Percentiles rank a stretch among this genome's conserved stretches.
Evolutionary conservation across 1,140 invertebrate species (phyloP).

Genomic region (Gryon sp.): DNA sequence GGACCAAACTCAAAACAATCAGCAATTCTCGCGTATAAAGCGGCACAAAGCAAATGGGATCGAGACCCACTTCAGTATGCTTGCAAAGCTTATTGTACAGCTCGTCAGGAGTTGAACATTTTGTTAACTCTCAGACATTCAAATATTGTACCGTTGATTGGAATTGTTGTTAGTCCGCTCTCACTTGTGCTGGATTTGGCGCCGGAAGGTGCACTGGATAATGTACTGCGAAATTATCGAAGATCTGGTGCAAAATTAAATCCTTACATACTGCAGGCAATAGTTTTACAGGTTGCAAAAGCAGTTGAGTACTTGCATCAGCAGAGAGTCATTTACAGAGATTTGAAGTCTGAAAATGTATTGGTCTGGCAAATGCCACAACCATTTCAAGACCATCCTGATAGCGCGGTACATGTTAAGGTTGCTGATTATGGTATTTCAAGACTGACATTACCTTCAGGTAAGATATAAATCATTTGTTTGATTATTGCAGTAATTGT

Average conservation of each 20-base stretch:
- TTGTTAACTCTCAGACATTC: conserved; percentile 90
- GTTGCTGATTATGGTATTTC: conserved; percentile 98
- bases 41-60: conserved; percentile 93
- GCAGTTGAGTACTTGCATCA: conserved; percentile 98
- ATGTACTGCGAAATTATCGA: conserved; percentile 89
- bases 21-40: conserved; percentile 89
- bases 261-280: conserved; percentile 89
- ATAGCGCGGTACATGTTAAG: conserved; percentile 90
- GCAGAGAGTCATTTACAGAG: conserved; percentile 95
- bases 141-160: conserved; percentile 95
- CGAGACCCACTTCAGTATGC: conserved; percentile 93
- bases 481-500: not conserved
- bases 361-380: conserved; percentile 96
- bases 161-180: conserved; percentile 92
- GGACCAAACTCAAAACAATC: conserved; percentile 87
- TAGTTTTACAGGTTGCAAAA: conserved; percentile 94
- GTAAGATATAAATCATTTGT: conserved; percentile 67
- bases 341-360: conserved; percentile 99
- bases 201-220: conserved; percentile 93
- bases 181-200: conserved; percentile 94
- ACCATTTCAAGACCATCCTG: conserved; percentile 84
- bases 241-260: conserved; percentile 90
- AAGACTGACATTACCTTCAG: conserved; percentile 90
- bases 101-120: conserved; percentile 95
- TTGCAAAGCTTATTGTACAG: conserved; percentile 96